phyloP scores from a whole-genome alignment of 2,113 vertebrate species.

The Malaclemys terrapin region DNA sequence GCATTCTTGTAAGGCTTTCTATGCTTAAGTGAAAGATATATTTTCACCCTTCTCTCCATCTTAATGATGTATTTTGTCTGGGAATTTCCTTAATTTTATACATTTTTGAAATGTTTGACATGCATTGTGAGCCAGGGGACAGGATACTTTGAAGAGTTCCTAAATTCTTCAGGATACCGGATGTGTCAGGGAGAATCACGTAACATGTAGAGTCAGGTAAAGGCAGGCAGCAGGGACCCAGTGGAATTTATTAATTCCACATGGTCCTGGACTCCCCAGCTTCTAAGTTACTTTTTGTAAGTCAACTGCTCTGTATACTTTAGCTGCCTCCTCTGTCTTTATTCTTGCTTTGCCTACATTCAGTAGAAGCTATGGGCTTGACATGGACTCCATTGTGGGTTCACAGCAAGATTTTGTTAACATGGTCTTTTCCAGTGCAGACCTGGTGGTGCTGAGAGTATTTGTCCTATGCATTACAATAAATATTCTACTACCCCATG shows the following conservation, averaged over 20 bases:
- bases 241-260: neutral
- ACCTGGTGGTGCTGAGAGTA: neutral
- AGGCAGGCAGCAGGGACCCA: neutral
- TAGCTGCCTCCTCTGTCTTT: neutral
- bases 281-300: neutral
- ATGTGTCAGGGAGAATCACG: neutral
- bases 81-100: neutral
- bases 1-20: neutral
- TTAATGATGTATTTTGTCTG: neutral
- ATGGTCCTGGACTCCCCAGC: neutral
- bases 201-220: neutral
- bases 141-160: neutral
- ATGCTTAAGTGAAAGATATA: neutral
- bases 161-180: neutral
- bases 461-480: neutral
- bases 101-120: neutral
- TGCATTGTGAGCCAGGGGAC: neutral
- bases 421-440: neutral
- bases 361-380: neutral
- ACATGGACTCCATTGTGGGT: neutral
- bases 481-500: neutral
- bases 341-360: neutral
- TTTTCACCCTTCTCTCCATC: neutral
- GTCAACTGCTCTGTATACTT: neutral
- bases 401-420: neutral